A percentile compares a stretch with the other conserved stretches of the same genome.
phyloP scores from a whole-genome alignment of 2,113 vertebrate species.

The Halichoeres trimaculatus region DNA sequence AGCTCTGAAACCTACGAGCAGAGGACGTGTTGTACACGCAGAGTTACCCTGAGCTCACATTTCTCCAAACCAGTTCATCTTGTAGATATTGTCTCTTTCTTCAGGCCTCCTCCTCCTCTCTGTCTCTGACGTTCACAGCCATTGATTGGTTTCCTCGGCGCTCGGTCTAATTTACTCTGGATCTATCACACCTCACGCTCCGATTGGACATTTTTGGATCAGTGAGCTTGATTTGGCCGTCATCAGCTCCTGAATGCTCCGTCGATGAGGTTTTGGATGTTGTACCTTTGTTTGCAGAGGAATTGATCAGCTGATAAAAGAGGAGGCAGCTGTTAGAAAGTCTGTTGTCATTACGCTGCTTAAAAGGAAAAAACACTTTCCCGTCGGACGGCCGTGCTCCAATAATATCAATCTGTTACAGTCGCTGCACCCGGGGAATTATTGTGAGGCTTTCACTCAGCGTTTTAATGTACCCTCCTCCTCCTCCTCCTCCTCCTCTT shows the following conservation, averaged over 20 bases:
- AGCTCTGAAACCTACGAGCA: constrained; percentile 58
- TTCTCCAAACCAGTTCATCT: constrained; percentile 28
- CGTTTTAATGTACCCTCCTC: constrained; percentile 44
- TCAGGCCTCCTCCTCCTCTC: constrained; percentile 10
- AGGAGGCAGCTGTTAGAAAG: neutral
- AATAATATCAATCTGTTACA: constrained; percentile 40
- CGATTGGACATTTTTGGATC: constrained; percentile 29
- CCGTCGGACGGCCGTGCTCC: constrained; percentile 7
- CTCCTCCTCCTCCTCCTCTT: constrained; percentile 24
- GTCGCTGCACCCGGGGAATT: constrained; percentile 38
- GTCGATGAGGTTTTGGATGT: constrained; percentile 41
- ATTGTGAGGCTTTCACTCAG: constrained; percentile 60
- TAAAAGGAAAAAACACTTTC: neutral
- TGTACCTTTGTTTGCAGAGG: constrained; percentile 26
- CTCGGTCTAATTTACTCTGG: constrained; percentile 36
- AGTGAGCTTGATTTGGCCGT: constrained; percentile 19
- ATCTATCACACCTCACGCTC: constrained; percentile 22
- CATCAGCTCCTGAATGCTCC: constrained; percentile 27
- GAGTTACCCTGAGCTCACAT: constrained; percentile 9
- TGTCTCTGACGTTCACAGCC: constrained; percentile 9
- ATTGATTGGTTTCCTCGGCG: constrained; percentile 48
- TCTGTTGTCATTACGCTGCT: constrained; percentile 13
- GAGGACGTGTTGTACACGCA: constrained; percentile 30
- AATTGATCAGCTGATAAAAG: constrained; percentile 44
- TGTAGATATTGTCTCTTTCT: constrained; percentile 25